Evolutionary conservation across 2,113 vertebrate genomes (phyloP).

Genomic region (Pluvianellus socialis): DNA sequence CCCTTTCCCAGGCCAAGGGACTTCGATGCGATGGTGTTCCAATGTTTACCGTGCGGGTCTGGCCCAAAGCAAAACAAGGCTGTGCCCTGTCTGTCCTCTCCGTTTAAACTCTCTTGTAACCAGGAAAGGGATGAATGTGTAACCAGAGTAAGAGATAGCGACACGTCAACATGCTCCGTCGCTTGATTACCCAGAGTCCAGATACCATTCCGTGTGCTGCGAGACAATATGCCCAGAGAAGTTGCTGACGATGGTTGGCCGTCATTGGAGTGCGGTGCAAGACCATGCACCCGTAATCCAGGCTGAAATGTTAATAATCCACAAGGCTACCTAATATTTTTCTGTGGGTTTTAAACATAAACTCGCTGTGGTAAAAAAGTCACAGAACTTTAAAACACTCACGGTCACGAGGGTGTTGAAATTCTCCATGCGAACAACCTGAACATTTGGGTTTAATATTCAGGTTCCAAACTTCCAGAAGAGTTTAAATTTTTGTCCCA

Average conservation of each 20-base stretch:
- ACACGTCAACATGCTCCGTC: rapidly evolving
- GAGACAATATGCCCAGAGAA: background rate
- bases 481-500: background rate
- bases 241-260: background rate
- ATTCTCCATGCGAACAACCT: background rate
- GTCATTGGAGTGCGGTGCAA: background rate
- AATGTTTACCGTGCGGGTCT: background rate
- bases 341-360: background rate
- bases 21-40: background rate
- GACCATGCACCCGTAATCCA: background rate
- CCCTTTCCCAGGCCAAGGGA: rapidly evolving
- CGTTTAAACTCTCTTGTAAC: background rate
- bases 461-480: background rate
- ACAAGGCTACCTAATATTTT: background rate
- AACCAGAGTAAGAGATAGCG: background rate
- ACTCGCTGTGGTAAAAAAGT: background rate
- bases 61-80: background rate
- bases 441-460: background rate
- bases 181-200: background rate
- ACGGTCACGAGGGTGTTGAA: rapidly evolving
- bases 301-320: background rate
- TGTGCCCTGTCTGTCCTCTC: background rate
- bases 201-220: rapidly evolving
- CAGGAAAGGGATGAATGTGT: background rate
- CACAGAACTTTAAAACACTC: background rate